Base-by-base conservation (phyloP, 2,113 vertebrate species). In the Lota lota region DNA sequence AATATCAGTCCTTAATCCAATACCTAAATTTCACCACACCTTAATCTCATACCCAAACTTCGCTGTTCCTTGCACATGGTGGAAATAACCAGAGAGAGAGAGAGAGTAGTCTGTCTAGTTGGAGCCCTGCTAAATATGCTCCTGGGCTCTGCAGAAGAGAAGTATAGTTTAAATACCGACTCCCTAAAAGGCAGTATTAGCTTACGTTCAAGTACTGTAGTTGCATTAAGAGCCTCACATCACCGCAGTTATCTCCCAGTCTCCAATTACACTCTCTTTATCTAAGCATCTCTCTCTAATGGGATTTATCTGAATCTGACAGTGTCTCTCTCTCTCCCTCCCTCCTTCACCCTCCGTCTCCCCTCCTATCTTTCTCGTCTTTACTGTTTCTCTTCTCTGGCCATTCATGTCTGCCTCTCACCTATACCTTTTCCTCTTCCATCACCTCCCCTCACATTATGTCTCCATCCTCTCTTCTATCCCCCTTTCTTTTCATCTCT, bases 241-340 rank as follows among this genome's bases (percentile, higher is more conserved):
- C 64, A 69, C 67, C 56, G 28, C 62, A 58, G 70, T 74, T 70
- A 64, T 79, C 51, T 66, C 47, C 47, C 21, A 66, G 75, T 57
- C 51, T 80, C 66, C 58, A 36, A 77, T 73, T 71, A 75, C 69
- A 58, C 61, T 69, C 14, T 18, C 22, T 59, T 73, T 69, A 36
- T 72, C 73, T 67, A 61, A 75, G 22, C 63, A 51, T 73, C 72
- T 61, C 53, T n/a, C 53, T 74, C 66, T 76, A 53, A 81, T 70
- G 74, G 53, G 50, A 73, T 77, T 67, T 40, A 33, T 47, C 62
- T 47, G 40, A 47, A 8, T 47, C 40, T 47, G 40, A 47, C 63
- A 64, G 19, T 12, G 10, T 19, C 24, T 62, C 24, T 63, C 16
- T 73, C 47, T 40, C 33, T 57, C 53, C 14, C n/a, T 56, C 53